Evolutionary conservation across 2,888 invertebrate species (phyloP), one percentile per base, ranked within the genome.

Genomic region (Lasiommata megera): DNA sequence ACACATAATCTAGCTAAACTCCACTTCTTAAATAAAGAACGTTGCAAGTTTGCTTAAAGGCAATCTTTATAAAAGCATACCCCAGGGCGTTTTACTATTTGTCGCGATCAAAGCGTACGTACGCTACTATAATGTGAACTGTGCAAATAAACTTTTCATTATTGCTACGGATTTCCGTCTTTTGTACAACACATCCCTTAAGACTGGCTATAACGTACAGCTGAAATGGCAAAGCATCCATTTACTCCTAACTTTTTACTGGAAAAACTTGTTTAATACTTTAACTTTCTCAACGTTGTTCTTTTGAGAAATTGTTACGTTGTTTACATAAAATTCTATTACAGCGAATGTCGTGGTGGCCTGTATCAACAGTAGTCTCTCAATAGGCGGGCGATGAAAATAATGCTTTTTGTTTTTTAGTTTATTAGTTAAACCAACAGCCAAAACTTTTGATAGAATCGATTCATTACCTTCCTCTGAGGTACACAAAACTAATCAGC

Each of bases 21-120:
- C n/a, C 12, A 41, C 46, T 31, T 38, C 40, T 53, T 38, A 56
- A 48, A 44, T 48, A 61, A 58, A 58, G 18, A 52, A 54, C 36
- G 38, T 38, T 48, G 43, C 47, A 36, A 61, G 56, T 56, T 58
- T 53, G 48, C 58, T 61, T 50, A 44, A 44, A 58, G 54, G 58
- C 54, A 58, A 58, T 54, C 50, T 29, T 44, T 54, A 38, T 50
- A 44, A 43, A 50, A 58, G 46, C 29, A 48, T 56, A 43, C 56
- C 56, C 56, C 16, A 48, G 56, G 51, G 56, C 52, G 36, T 46
- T 52, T 37, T 53, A 43, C 60, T 55, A 61, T 62, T 62, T 64
- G 61, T 64, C 61, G 56, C 62, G 58, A 62, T 65, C 57, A 64
- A 58, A 59, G 60, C 54, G 54, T 54, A 59, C 59, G 57, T 56